Percentiles rank a stretch among this genome's conserved stretches.
Evolutionary conservation across 2,797 vertebrate species (phyloP).

Genomic region (Chaunax sp.): DNA sequence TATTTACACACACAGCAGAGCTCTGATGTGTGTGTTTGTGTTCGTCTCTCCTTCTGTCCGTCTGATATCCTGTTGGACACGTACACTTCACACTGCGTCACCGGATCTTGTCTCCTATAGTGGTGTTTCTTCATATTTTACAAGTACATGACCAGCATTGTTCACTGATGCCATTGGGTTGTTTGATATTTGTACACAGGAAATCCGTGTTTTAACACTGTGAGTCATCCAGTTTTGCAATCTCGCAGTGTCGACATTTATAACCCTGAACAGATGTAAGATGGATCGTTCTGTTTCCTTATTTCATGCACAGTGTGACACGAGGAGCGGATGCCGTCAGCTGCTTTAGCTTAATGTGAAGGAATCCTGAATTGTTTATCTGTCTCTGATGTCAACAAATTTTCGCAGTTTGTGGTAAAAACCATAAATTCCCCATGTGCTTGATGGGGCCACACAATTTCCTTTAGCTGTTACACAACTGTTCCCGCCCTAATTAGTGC

Average conservation of each 20-base stretch:
- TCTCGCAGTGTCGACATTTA: background rate
- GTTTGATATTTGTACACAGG: background rate
- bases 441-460: constrained; percentile 30
- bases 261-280: background rate
- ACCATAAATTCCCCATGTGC: constrained; percentile 20
- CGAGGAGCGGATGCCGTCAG: constrained; percentile 1
- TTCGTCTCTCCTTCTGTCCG: constrained; percentile 43
- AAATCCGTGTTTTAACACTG: constrained; percentile 18
- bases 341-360: constrained; percentile 21
- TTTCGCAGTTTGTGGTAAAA: constrained; percentile 23
- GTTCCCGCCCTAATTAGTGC: constrained; percentile 9
- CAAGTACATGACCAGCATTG: background rate
- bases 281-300: background rate
- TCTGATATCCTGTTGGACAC: constrained; percentile 51
- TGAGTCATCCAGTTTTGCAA: constrained; percentile 21
- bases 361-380: constrained; percentile 31
- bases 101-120: background rate
- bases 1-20: constrained; percentile 53
- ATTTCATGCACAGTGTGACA: background rate
- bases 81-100: constrained; percentile 10
- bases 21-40: constrained; percentile 53
- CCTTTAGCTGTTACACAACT: constrained; percentile 14
- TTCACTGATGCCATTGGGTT: constrained; percentile 8
- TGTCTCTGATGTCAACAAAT: constrained; percentile 18
- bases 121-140: background rate